Conservation (phyloP, 2,888 invertebrate species). For the Oscheius sp. region DNA sequence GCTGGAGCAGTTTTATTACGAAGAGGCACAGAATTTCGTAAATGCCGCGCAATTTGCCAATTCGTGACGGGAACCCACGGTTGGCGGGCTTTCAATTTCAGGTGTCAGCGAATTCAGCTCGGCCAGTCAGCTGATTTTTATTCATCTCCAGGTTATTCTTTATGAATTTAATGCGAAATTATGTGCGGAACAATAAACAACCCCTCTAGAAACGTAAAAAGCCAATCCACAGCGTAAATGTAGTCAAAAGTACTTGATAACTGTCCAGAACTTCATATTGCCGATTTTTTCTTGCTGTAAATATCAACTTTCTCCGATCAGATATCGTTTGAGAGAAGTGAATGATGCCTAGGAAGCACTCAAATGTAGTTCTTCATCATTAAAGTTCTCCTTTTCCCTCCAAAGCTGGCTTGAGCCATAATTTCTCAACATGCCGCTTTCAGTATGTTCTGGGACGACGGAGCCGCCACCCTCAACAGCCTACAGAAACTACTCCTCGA, state of each 20-base stretch:
- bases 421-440: background rate
- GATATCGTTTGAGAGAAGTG: no score
- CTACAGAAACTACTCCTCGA: constrained; percentile 41
- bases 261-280: background rate
- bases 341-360: no score
- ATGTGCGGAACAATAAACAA: no score
- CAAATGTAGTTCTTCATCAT: no score
- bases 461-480: constrained; percentile 42
- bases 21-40: background rate
- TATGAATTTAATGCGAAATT: background rate
- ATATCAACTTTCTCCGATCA: no score
- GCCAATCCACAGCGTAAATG: no score
- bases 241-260: background rate
- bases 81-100: background rate
- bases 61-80: background rate
- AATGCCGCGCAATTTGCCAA: background rate
- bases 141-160: background rate
- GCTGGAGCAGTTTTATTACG: background rate
- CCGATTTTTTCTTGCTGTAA: background rate
- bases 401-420: no score
- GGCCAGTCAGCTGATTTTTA: background rate
- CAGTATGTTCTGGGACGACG: constrained; percentile 53
- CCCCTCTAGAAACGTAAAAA: no score
- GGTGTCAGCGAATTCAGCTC: no score
- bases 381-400: no score